Percentiles rank a stretch among this genome's conserved stretches.
phyloP scores from a whole-genome alignment of 2,113 vertebrate genomes.

The Mastomys natalensis region DNA sequence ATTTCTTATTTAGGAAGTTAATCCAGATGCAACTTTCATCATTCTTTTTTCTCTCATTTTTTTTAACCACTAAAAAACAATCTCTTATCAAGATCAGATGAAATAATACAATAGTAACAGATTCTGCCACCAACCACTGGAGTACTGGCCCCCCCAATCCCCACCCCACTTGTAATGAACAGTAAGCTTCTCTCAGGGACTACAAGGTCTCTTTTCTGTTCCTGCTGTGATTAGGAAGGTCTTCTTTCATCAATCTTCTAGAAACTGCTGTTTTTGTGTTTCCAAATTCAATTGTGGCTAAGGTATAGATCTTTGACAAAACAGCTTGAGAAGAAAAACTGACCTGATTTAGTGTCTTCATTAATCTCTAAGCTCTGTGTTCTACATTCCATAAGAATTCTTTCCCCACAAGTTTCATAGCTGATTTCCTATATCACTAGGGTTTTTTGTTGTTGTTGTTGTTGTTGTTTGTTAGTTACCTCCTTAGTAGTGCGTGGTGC shows the following conservation, averaged over 20 bases:
- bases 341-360: too few relatives aligned
- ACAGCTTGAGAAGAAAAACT: conserved; percentile 9
- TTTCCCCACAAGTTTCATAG: too few relatives aligned
- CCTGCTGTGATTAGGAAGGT: not conserved
- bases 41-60: conserved; percentile 32
- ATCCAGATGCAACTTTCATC: conserved; percentile 82
- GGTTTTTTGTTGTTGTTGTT: too few relatives aligned
- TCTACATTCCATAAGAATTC: too few relatives aligned
- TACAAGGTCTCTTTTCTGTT: not conserved
- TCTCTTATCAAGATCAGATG: conserved; percentile 53
- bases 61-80: conserved; percentile 34
- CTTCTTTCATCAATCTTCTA: not conserved
- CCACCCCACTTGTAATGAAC: not conserved
- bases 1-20: conserved; percentile 84
- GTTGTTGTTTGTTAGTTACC: too few relatives aligned
- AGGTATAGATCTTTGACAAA: not conserved
- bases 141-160: not conserved
- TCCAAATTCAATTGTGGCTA: not conserved
- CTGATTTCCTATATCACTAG: too few relatives aligned
- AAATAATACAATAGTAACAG: conserved; percentile 26
- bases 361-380: too few relatives aligned
- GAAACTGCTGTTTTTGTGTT: not conserved
- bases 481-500: too few relatives aligned
- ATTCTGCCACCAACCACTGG: not conserved
- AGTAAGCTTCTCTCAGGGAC: not conserved